These are phyloP conservation scores for Pseudochromis fuscus DNA, from an alignment of 2,797 vertebrate genomes.

Conservation along the genomic window DNA sequence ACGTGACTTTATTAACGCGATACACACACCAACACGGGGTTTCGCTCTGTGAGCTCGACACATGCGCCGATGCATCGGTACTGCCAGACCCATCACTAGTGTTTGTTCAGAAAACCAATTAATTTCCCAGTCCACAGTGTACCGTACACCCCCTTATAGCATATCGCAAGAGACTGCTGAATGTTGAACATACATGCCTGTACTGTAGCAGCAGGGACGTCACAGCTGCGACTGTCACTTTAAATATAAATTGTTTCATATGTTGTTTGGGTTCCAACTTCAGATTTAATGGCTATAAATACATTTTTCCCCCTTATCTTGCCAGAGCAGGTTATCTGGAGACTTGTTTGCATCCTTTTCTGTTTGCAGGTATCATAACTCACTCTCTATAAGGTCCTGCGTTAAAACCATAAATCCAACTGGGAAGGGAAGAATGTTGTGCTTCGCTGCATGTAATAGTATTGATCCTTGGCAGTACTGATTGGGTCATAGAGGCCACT, in stretches of 20 bases:
- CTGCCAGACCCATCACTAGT: too few relatives aligned
- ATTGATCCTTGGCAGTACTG: constrained; percentile 20
- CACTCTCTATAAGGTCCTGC: not conserved
- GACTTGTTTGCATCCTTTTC: too few relatives aligned
- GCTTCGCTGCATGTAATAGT: not conserved
- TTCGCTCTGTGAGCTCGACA: too few relatives aligned
- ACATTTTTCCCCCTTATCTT: not conserved
- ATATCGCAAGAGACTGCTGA: constrained; percentile 10
- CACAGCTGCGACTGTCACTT: not conserved
- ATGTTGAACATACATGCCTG: constrained; percentile 29
- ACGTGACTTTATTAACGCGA: too few relatives aligned
- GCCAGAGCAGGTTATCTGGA: not conserved
- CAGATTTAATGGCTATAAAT: not conserved
- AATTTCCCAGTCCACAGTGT: not conserved
- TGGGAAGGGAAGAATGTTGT: not conserved
- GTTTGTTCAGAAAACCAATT: too few relatives aligned
- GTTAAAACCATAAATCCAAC: not conserved
- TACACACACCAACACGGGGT: too few relatives aligned
- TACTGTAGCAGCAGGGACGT: not conserved
- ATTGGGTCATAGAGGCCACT: not conserved
- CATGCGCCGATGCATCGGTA: too few relatives aligned
- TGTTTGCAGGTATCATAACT: not conserved
- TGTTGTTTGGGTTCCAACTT: not conserved
- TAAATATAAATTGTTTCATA: not conserved
- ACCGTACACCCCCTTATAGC: not conserved